A percentile compares a stretch with the other conserved stretches of the same genome.
Evolutionary conservation across 2,888 invertebrate species (phyloP).

Genomic region (Lottia scabra): DNA sequence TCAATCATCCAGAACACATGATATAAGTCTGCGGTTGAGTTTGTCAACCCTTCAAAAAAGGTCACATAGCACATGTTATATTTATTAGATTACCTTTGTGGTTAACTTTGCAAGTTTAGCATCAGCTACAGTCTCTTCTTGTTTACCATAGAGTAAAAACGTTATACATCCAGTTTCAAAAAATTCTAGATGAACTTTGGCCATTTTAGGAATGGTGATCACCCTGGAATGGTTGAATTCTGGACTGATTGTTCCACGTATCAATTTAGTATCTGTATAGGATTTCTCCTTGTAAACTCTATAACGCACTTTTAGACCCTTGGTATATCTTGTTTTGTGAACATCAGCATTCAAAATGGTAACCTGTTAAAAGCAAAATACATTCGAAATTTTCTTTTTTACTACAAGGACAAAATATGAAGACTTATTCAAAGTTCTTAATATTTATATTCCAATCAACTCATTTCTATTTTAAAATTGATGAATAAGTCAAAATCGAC

Average conservation of each 20-base stretch:
- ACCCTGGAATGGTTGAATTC: slow-evolving; percentile 64
- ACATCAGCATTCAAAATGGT: slow-evolving; percentile 56
- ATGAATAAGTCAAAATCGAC: too few relatives aligned
- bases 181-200: slow-evolving; percentile 66
- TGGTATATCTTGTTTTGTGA: slow-evolving; percentile 62
- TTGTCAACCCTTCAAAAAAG: too few relatives aligned
- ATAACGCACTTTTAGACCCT: slow-evolving; percentile 64
- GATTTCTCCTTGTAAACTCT: slow-evolving; percentile 57
- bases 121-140: slow-evolving; percentile 63
- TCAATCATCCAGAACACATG: too few relatives aligned
- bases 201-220: slow-evolving; percentile 55
- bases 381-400: too few relatives aligned
- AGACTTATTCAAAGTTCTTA: too few relatives aligned
- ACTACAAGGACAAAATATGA: too few relatives aligned
- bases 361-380: slow-evolving; percentile 44
- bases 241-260: slow-evolving; percentile 61
- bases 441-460: too few relatives aligned
- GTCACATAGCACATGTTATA: too few relatives aligned
- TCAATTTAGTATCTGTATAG: slow-evolving; percentile 54
- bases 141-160: slow-evolving; percentile 66
- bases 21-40: too few relatives aligned
- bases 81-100: slow-evolving; percentile 55
- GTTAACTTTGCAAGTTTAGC: slow-evolving; percentile 63
- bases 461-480: too few relatives aligned
- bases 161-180: slow-evolving; percentile 67